A percentile compares a stretch with the other conserved stretches of the same genome.
Conservation (phyloP, 23 tunicate species). For the Trididemnum clinides region DNA sequence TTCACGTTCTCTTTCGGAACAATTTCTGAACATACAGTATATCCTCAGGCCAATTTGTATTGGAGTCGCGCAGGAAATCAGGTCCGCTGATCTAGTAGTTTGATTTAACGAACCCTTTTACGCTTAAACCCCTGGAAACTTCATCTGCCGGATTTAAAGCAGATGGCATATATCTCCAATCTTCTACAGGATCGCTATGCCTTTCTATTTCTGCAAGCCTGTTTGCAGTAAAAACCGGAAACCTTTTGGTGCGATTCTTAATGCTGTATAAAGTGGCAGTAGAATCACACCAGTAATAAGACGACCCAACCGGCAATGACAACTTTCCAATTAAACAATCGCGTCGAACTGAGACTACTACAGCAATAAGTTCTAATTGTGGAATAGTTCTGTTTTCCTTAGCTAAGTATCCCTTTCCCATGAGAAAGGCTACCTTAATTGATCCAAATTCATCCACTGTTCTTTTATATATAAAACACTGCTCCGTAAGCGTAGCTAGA, state of each 20-base stretch:
- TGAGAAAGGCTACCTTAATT: not conserved
- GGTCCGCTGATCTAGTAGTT: not conserved
- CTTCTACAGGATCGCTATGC: not conserved
- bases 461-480: not conserved
- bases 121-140: not conserved
- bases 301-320: not conserved
- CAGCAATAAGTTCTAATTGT: not conserved
- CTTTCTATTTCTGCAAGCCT: not conserved
- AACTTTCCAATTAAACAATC: not conserved
- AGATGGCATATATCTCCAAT: conserved; percentile 3
- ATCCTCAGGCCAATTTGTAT: not conserved
- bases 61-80: not conserved
- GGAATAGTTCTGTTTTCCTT: too few species aligned
- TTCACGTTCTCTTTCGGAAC: too few species aligned
- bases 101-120: not conserved
- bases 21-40: too few species aligned
- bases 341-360: not conserved
- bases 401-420: too few species aligned
- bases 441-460: not conserved
- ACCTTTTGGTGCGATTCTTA: too few species aligned
- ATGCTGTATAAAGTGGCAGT: too few species aligned
- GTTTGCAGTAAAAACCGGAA: not conserved
- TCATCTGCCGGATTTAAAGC: not conserved
- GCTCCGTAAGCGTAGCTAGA: not conserved
- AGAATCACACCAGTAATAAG: not conserved